These are phyloP conservation scores for Cephus runcator DNA, from an alignment of 2,888 invertebrate species.

Conservation along the genomic window DNA sequence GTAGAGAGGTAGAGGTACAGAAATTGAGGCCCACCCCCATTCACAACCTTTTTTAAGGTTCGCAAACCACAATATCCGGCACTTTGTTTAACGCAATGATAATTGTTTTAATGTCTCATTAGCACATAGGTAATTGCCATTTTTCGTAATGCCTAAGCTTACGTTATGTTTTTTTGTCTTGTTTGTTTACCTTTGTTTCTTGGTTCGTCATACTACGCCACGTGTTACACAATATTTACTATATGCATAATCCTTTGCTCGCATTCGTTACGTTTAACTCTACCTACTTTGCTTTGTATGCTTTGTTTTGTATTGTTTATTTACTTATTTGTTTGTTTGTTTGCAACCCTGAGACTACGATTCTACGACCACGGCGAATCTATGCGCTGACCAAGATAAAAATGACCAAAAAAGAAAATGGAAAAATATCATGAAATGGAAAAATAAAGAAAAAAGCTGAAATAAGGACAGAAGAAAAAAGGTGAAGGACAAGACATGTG, in stretches of 20 bases:
- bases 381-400: conserved; percentile 24
- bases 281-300: conserved; percentile 38
- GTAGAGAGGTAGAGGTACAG: too few species aligned
- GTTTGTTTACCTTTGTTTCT: too few species aligned
- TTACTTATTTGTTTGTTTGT: conserved; percentile 36
- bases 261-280: conserved; percentile 30
- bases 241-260: conserved; percentile 17
- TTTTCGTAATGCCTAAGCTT: conserved; percentile 29
- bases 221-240: conserved; percentile 25
- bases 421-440: neutral
- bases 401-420: conserved; percentile 9
- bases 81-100: conserved; percentile 25
- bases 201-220: neutral
- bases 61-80: neutral
- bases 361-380: conserved; percentile 55
- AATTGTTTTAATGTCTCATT: conserved; percentile 26
- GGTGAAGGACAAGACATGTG: neutral
- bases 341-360: conserved; percentile 58
- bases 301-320: conserved; percentile 34
- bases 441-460: neutral
- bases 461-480: neutral
- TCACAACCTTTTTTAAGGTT: too few species aligned
- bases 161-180: conserved; percentile 13
- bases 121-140: conserved; percentile 28
- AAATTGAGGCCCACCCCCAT: too few species aligned